A percentile compares a stretch with the other conserved stretches of the same genome.
Conservation (phyloP, 2,113 vertebrate species). For the Agelaius tricolor region DNA sequence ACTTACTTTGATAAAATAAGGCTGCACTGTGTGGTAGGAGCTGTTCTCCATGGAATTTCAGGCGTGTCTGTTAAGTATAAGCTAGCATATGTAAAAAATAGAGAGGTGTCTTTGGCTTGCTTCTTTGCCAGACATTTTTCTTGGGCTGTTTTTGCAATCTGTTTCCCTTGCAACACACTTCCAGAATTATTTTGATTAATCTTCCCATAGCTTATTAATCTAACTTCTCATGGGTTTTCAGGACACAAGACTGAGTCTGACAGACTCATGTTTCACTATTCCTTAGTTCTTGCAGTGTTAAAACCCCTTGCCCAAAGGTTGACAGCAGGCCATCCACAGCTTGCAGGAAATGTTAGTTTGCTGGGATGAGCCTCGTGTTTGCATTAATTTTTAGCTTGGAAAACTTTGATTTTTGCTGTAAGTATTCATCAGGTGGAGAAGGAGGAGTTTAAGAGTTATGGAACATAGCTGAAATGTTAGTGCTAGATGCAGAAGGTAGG, state of each 20-base stretch:
- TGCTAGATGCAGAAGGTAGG: background rate
- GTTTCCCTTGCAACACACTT: background rate
- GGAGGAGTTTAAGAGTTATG: background rate
- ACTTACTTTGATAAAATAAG: background rate
- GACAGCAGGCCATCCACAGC: background rate
- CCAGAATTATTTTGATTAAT: background rate
- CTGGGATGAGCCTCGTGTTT: background rate
- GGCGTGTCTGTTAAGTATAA: background rate
- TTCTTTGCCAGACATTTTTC: background rate
- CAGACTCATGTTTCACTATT: accelerated
- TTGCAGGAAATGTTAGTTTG: background rate
- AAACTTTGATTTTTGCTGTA: background rate
- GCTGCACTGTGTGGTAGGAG: background rate
- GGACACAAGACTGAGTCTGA: background rate
- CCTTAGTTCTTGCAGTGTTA: background rate
- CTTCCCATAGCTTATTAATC: background rate
- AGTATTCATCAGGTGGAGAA: background rate
- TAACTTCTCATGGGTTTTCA: background rate
- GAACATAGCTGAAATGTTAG: background rate
- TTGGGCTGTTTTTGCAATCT: background rate
- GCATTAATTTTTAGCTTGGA: background rate
- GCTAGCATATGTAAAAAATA: background rate
- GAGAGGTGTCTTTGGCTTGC: background rate
- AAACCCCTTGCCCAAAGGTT: background rate
- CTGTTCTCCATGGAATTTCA: background rate